Base-by-base conservation (phyloP, 2,888 invertebrate genomes). In the Teinopalpus imperialis region DNA sequence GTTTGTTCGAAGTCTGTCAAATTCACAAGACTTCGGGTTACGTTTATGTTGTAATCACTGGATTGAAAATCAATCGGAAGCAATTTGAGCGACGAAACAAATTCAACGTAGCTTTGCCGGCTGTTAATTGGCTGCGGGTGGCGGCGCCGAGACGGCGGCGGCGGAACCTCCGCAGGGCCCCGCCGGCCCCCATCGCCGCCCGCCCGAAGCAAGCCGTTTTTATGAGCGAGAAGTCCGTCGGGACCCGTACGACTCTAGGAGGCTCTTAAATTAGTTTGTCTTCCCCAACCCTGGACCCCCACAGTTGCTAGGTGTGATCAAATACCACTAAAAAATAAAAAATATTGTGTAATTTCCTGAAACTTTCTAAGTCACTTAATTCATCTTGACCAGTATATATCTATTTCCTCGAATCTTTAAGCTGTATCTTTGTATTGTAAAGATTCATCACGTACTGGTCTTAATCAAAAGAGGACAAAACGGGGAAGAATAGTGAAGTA, bases 61-160 rank as follows among this genome's bases (percentile, higher is more conserved):
- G 66, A 70, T 68, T 66, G 77, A 74, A 82, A 86, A 86, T 86
- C 82, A 85, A 83, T 87, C 86, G 82, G 83, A 86, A 86, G 83
- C 77, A 77, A 77, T 80, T 76, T 67, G 64, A 86, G 78, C 79
- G 75, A 75, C 64, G 85, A 82, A 86, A 85, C 78, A 82, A 87
- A 85, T 80, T 85, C 78, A 79, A 69, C 77, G 74, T 82, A 77
- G 80, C 70, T 71, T 78, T 83, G 82, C 82, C 71, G 77, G 71
- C 80, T 77, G 86, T 83, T 87, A 87, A 87, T 87, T 87, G 87
- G 85, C 83, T 87, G 86, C 87, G 86, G 87, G 87, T 78, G 86
- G 85, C 74, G 86, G 87, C 87, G 88, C 87, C 87, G 86, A 87
- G 87, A 87, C 86, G 83, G 82, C 83, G 83, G 82, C 83, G 83